Evolutionary conservation across 2,797 vertebrate genomes (phyloP), one percentile per base, ranked within the genome.

Genomic region (Tragelaphus eurycerus): DNA sequence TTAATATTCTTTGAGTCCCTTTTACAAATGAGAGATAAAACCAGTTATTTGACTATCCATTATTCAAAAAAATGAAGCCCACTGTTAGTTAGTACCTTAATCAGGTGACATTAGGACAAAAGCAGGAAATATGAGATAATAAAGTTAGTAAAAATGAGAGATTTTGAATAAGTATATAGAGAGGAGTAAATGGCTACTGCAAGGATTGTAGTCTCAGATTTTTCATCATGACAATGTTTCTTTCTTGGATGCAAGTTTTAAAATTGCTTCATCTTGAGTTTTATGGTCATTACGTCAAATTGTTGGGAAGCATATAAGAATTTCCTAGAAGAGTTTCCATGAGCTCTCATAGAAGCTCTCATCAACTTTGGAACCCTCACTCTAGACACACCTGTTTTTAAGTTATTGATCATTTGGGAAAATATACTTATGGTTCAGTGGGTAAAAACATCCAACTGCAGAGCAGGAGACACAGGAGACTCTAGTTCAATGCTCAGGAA

Each of bases 201-300:
- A 83, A 78, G 8, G 6, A 54, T 4, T 25, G 19, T 38, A 76
- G 59, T 64, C 31, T 79, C 78, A 2, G 10, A 27, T 19, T 50
- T 48, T 83, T 38, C 6, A 60, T 85, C 29, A 74, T 50, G 9
- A 16, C 15, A 71, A 6, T n/a, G 23, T 16, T 54, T 74, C 71
- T 64, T 93, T 38, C 57, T 38, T 76, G n/a, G 19, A 83, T 52
- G 1, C 57, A 92, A 54, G 19, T 55, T 83, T 71, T 83, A 71
- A 82, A 67, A 54, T 67, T 17, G 38, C 23, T 85, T 85, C n/a
- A 52, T 31, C 11, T 93, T 82, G 7, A 38, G 74, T 96, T 43
- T 74, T 31, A 23, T 10, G 79, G 38, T 7, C 48, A 9, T 86
- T 15, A 52, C 4, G 29, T 15, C 60, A 62, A 62, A 62, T 62